phyloP scores from a whole-genome alignment of 2,888 invertebrate genomes.

The Torymus tubicola region DNA sequence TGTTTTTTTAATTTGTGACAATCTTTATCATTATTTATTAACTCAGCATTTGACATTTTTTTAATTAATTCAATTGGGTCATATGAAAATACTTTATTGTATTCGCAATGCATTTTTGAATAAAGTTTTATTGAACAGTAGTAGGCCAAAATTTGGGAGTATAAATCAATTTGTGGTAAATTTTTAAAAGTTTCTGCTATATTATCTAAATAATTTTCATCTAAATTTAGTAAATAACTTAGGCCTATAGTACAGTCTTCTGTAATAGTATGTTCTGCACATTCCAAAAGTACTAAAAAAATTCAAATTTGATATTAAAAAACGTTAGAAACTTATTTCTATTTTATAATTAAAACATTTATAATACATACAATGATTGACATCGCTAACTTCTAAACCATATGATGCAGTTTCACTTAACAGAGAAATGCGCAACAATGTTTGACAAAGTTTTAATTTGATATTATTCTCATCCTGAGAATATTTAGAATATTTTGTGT shows the following conservation, averaged over 20 bases:
- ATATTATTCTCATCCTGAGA: slow-evolving; percentile 70
- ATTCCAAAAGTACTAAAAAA: slow-evolving; percentile 76
- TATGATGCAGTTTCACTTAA: slow-evolving; percentile 74
- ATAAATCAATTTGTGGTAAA: slow-evolving; percentile 66
- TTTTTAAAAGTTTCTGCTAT: slow-evolving; percentile 65
- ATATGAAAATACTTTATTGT: slow-evolving; percentile 63
- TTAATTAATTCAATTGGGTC: slow-evolving; percentile 68
- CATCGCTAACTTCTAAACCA: slow-evolving; percentile 70
- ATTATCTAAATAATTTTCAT: slow-evolving; percentile 65
- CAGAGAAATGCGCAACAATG: slow-evolving; percentile 72
- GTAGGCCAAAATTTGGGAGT: slow-evolving; percentile 68
- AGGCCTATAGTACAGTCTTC: slow-evolving; percentile 78
- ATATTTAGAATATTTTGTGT: slow-evolving; percentile 73
- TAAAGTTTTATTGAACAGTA: slow-evolving; percentile 68
- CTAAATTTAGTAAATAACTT: slow-evolving; percentile 77
- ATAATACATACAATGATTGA: slow-evolving; percentile 70
- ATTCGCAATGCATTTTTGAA: slow-evolving; percentile 62
- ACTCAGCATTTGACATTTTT: slow-evolving; percentile 57
- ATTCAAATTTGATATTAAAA: slow-evolving; percentile 39
- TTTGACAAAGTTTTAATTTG: slow-evolving; percentile 73
- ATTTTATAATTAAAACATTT: slow-evolving; percentile 26
- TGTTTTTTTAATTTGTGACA: slow-evolving; percentile 34
- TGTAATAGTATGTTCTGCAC: slow-evolving; percentile 76
- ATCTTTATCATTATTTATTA: slow-evolving; percentile 18
- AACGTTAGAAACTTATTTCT: slow-evolving; percentile 49